A percentile compares a stretch with the other conserved stretches of the same genome.
Conservation (phyloP, 2,113 vertebrate species). For the Ophiodon elongatus region DNA sequence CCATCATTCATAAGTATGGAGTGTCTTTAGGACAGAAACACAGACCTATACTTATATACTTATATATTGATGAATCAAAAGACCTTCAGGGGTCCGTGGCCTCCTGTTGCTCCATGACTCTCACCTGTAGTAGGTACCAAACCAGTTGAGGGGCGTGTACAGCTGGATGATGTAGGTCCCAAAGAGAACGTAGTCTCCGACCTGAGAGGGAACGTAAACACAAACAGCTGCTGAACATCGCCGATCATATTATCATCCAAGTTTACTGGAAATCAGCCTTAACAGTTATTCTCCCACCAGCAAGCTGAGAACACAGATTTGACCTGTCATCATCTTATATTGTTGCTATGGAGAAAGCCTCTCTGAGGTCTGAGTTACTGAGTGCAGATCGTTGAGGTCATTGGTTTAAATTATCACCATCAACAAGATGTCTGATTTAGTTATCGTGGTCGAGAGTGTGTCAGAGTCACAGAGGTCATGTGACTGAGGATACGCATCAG, state of each 20-base stretch:
- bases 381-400: no score
- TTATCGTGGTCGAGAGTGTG: no score
- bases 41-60: background rate
- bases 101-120: background rate
- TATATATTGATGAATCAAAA: background rate
- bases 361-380: background rate
- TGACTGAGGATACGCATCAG: no score
- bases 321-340: no score
- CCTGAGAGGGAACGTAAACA: constrained; percentile 48
- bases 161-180: constrained; percentile 95
- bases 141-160: constrained; percentile 94
- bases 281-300: background rate
- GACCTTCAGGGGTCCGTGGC: background rate
- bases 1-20: background rate
- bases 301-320: background rate
- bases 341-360: background rate
- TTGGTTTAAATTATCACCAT: no score
- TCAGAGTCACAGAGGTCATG: no score
- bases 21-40: background rate
- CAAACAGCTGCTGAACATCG: background rate
- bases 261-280: background rate
- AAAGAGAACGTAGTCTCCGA: constrained; percentile 94
- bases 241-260: background rate
- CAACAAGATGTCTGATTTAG: no score
- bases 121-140: constrained; percentile 96